A percentile compares a stretch with the other conserved stretches of the same genome.
Evolutionary conservation across 2,797 vertebrate genomes (phyloP).

Genomic region (Sebastes trivittatus): DNA sequence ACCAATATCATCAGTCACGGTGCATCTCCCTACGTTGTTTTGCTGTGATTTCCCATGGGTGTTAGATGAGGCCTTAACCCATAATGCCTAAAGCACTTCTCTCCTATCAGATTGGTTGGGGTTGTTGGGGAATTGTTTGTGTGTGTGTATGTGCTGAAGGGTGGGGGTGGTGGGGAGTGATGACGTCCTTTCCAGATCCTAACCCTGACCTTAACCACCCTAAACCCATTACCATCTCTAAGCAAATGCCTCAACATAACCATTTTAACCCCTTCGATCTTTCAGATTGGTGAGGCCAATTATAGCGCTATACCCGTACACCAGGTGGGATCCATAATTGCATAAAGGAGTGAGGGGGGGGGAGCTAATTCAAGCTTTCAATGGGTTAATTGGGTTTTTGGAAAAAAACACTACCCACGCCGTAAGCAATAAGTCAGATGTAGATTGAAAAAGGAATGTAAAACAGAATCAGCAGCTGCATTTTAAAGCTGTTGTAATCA

Average conservation of each 20-base stretch:
- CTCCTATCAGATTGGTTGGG: constrained; percentile 66
- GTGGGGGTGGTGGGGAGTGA: constrained; percentile 16
- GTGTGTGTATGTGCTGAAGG: constrained; percentile 9
- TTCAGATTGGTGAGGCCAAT: constrained; percentile 43
- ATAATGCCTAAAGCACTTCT: constrained; percentile 69
- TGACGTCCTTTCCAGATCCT: constrained; percentile 45
- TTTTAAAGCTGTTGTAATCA: constrained; percentile 1
- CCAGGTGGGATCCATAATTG: constrained; percentile 40
- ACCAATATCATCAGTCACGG: constrained; percentile 76
- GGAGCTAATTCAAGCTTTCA: constrained; percentile 27
- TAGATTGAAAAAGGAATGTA: not conserved
- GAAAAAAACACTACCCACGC: not conserved
- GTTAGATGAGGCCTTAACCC: constrained; percentile 73
- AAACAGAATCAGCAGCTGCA: not conserved
- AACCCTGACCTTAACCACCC: constrained; percentile 56
- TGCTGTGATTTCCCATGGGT: constrained; percentile 76
- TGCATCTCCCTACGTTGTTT: constrained; percentile 76
- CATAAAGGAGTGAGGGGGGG: not conserved
- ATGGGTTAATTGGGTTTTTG: constrained; percentile 31
- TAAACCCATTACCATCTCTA: constrained; percentile 52
- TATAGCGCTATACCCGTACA: constrained; percentile 1
- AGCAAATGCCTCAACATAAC: constrained; percentile 51
- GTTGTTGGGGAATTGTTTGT: constrained; percentile 49
- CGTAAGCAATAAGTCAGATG: constrained; percentile 7
- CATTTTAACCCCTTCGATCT: constrained; percentile 36